These are phyloP conservation scores for Drosophila serrata DNA, from an alignment of 1,140 invertebrate genomes.

Conservation along the genomic window DNA sequence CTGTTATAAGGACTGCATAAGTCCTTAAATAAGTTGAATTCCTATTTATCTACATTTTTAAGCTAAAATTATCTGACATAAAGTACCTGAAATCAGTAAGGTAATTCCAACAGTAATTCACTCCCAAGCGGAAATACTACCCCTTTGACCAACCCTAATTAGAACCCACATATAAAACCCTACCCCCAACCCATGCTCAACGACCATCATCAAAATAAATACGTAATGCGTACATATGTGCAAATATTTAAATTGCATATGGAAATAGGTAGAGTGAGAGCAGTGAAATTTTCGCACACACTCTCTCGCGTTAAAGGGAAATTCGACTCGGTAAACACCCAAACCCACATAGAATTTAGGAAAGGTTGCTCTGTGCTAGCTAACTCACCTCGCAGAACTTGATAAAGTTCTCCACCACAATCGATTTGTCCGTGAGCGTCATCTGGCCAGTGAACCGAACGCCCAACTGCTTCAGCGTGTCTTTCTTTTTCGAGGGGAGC, in stretches of 20 bases:
- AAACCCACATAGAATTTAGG: background rate
- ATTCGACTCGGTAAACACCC: conserved; percentile 36
- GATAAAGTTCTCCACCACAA: conserved; percentile 84
- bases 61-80: background rate
- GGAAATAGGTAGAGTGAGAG: conserved; percentile 31
- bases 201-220: conserved; percentile 52
- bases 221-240: conserved; percentile 43
- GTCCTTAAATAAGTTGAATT: no score
- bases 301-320: conserved; percentile 17
- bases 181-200: background rate
- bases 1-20: no score
- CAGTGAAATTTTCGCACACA: conserved; percentile 26
- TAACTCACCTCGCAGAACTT: conserved; percentile 81
- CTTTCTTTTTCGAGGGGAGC: conserved; percentile 82
- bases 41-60: background rate
- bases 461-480: conserved; percentile 80
- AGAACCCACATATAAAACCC: background rate
- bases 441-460: conserved; percentile 84
- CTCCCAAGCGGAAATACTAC: background rate
- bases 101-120: conserved; percentile 4
- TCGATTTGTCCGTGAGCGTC: conserved; percentile 84
- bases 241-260: conserved; percentile 65
- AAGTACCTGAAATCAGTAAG: background rate
- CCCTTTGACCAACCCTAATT: conserved; percentile 27
- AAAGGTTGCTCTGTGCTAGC: background rate